These are phyloP conservation scores for Sesia bembeciformis DNA, from an alignment of 2,888 invertebrate genomes.

Conservation along the genomic window DNA sequence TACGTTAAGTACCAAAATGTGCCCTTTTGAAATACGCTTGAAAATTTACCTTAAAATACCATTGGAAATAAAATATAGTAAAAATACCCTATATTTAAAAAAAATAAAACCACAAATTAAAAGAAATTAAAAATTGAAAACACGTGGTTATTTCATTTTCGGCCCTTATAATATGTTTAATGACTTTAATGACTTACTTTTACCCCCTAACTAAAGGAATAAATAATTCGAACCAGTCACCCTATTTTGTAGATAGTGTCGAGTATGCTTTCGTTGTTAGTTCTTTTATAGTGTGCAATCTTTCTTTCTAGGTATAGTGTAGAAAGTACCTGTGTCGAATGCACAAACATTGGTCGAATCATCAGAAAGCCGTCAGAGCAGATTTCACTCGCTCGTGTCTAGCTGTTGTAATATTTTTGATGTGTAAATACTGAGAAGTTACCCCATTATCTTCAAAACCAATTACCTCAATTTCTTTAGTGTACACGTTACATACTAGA, in stretches of 20 bases:
- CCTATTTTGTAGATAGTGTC: neutral
- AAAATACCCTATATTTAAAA: no score
- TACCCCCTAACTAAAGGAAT: neutral
- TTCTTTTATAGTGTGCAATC: constrained; percentile 43
- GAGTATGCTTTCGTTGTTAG: constrained; percentile 1
- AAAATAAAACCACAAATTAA: no score
- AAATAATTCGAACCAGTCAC: neutral
- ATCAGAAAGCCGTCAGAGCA: constrained; percentile 29
- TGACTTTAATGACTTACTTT: neutral
- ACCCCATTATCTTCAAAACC: constrained; percentile 68
- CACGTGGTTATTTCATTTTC: no score
- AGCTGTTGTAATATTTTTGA: constrained; percentile 17
- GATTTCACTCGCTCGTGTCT: constrained; percentile 13
- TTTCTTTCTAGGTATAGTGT: constrained; percentile 32
- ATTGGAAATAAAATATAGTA: no score
- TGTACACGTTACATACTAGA: constrained; percentile 47
- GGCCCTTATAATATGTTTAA: neutral
- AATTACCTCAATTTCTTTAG: constrained; percentile 73
- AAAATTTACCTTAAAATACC: no score
- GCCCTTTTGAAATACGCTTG: no score
- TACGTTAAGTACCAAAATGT: no score
- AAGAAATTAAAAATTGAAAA: no score
- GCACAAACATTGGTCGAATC: constrained; percentile 11
- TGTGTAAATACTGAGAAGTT: constrained; percentile 67
- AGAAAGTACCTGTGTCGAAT: constrained; percentile 36